Evolutionary conservation across 1,140 invertebrate species (phyloP).

Genomic region (Planococcus citri): DNA sequence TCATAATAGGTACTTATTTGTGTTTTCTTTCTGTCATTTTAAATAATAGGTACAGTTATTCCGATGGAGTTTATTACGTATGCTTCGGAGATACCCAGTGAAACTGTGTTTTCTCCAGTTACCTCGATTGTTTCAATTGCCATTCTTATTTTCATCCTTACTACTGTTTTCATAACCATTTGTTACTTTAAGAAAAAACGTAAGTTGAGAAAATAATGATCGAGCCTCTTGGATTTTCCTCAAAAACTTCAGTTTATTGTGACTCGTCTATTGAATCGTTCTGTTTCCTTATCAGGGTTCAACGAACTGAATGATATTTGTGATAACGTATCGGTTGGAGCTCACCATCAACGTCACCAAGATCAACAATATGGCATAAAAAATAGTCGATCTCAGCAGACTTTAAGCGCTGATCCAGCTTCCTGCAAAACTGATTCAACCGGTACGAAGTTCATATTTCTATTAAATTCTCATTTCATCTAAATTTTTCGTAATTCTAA

Average conservation of each 20-base stretch:
- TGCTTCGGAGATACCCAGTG: background rate
- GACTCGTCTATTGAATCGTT: too few species aligned
- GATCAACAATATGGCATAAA: conserved; percentile 51
- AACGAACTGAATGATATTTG: conserved; percentile 5
- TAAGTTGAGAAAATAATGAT: background rate
- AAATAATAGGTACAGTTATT: background rate
- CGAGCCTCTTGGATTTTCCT: background rate
- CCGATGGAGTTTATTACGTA: conserved; percentile 10
- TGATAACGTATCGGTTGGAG: conserved; percentile 49
- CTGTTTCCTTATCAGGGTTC: background rate
- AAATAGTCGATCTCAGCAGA: conserved; percentile 34
- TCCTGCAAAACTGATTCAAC: conserved; percentile 40
- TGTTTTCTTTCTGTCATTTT: too few species aligned
- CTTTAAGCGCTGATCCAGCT: conserved; percentile 35
- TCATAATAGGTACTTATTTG: too few species aligned
- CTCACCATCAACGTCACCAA: conserved; percentile 60
- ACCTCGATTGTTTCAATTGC: background rate
- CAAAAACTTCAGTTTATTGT: too few species aligned
- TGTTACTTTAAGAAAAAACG: background rate
- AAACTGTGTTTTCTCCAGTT: background rate
- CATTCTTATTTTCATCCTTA: background rate
- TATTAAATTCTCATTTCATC: background rate
- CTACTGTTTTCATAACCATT: background rate
- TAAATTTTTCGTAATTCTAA: background rate
- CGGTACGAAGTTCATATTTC: conserved; percentile 23